Conservation (phyloP, 2,888 invertebrate genomes). For the Chesias legatella region DNA sequence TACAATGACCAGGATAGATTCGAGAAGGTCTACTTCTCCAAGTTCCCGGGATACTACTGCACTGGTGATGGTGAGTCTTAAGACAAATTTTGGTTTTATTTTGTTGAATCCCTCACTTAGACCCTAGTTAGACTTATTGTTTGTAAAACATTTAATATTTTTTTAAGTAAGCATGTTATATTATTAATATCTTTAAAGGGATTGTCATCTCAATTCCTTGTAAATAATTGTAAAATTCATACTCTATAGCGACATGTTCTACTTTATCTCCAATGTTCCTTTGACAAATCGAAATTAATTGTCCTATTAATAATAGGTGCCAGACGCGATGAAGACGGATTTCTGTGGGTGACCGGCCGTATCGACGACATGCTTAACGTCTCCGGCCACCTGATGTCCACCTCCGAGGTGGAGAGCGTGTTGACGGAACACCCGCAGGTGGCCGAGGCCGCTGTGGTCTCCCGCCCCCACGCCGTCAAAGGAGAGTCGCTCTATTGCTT, state of each 20-base stretch:
- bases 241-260: too few species aligned
- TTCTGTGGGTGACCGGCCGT: slow-evolving; percentile 97
- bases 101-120: too few species aligned
- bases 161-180: too few species aligned
- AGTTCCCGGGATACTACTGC: slow-evolving; percentile 98
- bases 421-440: slow-evolving; percentile 89
- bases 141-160: too few species aligned
- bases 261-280: too few species aligned
- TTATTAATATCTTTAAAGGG: too few species aligned
- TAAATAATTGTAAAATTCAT: too few species aligned
- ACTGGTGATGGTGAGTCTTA: slow-evolving; percentile 93
- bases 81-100: not conserved
- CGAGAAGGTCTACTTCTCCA: slow-evolving; percentile 95
- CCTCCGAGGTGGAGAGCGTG: slow-evolving; percentile 94
- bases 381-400: slow-evolving; percentile 98
- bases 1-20: slow-evolving; percentile 95
- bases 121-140: too few species aligned
- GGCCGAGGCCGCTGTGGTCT: slow-evolving; percentile 97
- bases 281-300: not conserved
- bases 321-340: slow-evolving; percentile 94
- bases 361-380: slow-evolving; percentile 99
- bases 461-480: slow-evolving; percentile 95
- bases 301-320: slow-evolving; percentile 83
- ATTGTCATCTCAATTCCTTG: too few species aligned
- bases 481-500: slow-evolving; percentile 99